phyloP scores from a whole-genome alignment of 2,888 invertebrate species.

The Arrhopalites spinosus region DNA sequence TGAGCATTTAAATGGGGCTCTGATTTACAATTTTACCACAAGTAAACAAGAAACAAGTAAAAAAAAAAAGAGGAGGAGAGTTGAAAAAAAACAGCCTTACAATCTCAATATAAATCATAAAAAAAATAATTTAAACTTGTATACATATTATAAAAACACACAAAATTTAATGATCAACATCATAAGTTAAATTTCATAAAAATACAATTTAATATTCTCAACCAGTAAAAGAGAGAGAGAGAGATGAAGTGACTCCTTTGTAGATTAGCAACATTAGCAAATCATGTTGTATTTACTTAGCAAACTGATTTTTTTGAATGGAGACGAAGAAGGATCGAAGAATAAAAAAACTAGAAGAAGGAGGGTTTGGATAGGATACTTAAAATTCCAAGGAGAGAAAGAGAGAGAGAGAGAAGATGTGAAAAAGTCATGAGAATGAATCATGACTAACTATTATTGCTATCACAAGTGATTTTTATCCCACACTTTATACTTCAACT shows the following conservation, averaged over 20 bases:
- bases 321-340: background rate
- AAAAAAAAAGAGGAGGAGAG: no score
- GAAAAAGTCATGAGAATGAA: background rate
- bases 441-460: background rate
- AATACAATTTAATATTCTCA: background rate
- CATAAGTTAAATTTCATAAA: background rate
- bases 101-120: no score
- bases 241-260: background rate
- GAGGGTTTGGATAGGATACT: conserved; percentile 3
- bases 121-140: background rate
- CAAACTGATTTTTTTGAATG: background rate
- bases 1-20: no score
- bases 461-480: background rate
- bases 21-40: no score
- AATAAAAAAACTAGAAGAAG: background rate
- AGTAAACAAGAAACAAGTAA: no score
- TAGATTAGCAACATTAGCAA: no score
- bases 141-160: background rate
- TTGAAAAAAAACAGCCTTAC: no score
- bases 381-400: background rate
- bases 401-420: background rate
- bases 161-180: background rate
- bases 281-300: no score
- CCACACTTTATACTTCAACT: background rate
- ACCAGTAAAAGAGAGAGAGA: background rate